Evolutionary conservation across 1,140 invertebrate genomes (phyloP), one percentile per base, ranked within the genome.

Genomic region (Orchesella cincta): DNA sequence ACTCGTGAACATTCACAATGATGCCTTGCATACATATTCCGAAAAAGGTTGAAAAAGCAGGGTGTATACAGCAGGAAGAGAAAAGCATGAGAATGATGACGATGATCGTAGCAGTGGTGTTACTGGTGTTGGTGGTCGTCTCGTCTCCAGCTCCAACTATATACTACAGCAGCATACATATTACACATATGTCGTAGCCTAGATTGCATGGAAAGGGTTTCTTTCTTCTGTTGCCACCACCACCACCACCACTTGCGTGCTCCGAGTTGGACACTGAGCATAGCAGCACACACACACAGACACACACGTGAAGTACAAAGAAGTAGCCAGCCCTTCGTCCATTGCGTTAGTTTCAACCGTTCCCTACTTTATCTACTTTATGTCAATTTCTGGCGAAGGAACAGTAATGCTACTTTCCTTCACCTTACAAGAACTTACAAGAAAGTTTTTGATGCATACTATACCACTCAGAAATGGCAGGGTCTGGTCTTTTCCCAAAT

Each of bases 321-420:
- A 46, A 46, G 39, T 46, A 46, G 39, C 20, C 39, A 20, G 39
- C 52, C 12, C 23, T 57, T 57, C 52, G 52, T 57, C 52, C 14
- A 57, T 57, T 57, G 12, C 52, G 52, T 57, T 57, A 5, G 3
- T 57, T 26, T 26, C 23, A 57, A 57, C 52, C 3, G 52, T 3
- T 57, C 52, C 52, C 8, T 57, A 20, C 8, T 46, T 12, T 46
- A 12, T 46, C 8, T 46, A 46, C 39, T 12, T 46, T 46, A 46
- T 57, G 52, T 57, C 52, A 57, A 57, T 57, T 57, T 57, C 52
- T 57, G 8, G 14, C 12, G 39, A 46, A 46, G 39, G 39, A 46
- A 46, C 18, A 8, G 39, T 46, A 46, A 18, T 46, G 39, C 39
- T 46, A 46, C 39, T 5, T 46, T 5, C 39, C 18, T 46, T 46